Evolutionary conservation across 2,888 invertebrate genomes (phyloP).

Genomic region (Macrostomum cliftonense): DNA sequence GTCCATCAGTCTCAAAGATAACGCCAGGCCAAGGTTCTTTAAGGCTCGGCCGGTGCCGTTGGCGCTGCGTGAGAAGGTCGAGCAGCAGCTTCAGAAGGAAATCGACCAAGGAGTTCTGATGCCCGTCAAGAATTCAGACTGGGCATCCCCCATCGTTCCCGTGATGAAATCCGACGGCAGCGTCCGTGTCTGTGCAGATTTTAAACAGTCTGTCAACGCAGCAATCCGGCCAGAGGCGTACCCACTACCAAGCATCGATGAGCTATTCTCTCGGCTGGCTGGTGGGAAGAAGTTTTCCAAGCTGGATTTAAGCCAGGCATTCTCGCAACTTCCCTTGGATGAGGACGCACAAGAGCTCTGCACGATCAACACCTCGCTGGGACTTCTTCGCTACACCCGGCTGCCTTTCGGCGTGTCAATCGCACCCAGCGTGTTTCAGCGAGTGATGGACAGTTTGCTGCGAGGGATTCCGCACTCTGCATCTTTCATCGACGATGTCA

Average conservation of each 20-base stretch:
- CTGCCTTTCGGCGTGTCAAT: constrained; percentile 16
- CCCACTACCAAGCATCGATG: constrained; percentile 13
- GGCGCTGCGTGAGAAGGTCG: constrained; percentile 7
- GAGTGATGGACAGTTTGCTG: constrained; percentile 17
- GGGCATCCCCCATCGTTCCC: constrained; percentile 18
- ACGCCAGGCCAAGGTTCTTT: constrained; percentile 12
- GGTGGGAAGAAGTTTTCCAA: constrained; percentile 15
- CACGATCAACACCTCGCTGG: constrained; percentile 16
- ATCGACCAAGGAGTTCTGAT: too few relatives aligned
- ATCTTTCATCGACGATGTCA: constrained; percentile 16
- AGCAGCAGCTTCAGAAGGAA: background rate
- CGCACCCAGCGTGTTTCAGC: constrained; percentile 16
- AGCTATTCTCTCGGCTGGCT: constrained; percentile 11
- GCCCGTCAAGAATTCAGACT: constrained; percentile 12
- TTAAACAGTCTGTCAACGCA: constrained; percentile 16
- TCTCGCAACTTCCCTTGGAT: constrained; percentile 14
- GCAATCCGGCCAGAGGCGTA: constrained; percentile 9
- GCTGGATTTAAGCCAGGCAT: constrained; percentile 18
- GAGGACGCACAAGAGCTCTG: constrained; percentile 12
- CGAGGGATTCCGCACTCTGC: constrained; percentile 14
- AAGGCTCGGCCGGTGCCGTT: constrained; percentile 15
- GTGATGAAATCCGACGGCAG: constrained; percentile 15
- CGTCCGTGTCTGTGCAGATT: constrained; percentile 18
- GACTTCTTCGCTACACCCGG: constrained; percentile 16
- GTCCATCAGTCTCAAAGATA: background rate